Percentiles rank a stretch among this genome's conserved stretches.
These are phyloP conservation scores for Mastigias papua DNA, from an alignment of 30 jellyfish, hydroid and myxozoan species.

Conservation along the genomic window DNA sequence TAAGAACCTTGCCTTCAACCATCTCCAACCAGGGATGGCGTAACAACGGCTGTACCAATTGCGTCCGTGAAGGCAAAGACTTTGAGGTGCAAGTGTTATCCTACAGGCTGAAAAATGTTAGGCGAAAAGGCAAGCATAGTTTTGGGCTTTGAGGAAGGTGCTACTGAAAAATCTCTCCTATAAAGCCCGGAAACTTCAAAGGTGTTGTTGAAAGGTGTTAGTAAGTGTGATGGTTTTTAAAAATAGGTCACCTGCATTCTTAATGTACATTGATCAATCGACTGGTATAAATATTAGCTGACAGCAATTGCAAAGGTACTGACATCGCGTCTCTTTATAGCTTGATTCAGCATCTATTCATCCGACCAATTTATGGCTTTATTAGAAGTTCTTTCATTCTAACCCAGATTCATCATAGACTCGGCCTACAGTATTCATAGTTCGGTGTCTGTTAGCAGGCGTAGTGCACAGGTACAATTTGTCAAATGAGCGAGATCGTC, in stretches of 20 bases:
- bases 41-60: too few species aligned
- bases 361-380: not conserved
- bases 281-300: constrained; percentile 2
- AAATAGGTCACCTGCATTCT: not conserved
- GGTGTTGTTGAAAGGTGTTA: not conserved
- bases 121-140: not conserved
- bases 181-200: not conserved
- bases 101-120: too few species aligned
- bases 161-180: not conserved
- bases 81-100: too few species aligned
- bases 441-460: not conserved
- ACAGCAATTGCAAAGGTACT: not conserved
- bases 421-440: not conserved
- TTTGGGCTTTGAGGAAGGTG: not conserved
- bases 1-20: too few species aligned
- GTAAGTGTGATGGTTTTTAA: not conserved
- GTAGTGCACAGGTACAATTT: not conserved
- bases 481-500: not conserved
- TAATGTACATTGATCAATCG: not conserved
- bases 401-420: constrained; percentile 4
- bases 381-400: not conserved
- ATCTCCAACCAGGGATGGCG: too few species aligned
- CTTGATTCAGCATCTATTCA: constrained; percentile 1
- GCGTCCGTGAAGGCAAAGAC: too few species aligned
- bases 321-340: constrained; percentile 6